Conservation (phyloP, 2,888 invertebrate species). For the Eilema depressum region DNA sequence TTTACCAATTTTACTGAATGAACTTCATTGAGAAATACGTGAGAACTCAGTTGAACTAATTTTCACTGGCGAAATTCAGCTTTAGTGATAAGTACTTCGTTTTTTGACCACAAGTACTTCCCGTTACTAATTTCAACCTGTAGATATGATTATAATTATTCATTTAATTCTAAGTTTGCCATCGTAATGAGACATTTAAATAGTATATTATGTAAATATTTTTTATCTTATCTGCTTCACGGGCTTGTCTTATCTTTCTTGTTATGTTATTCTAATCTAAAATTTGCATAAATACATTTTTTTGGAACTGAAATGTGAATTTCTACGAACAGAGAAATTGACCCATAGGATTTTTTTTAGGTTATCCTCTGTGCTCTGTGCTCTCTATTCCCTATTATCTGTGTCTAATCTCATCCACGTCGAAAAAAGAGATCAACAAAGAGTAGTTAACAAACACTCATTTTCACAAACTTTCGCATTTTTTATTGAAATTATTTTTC, state of each 20-base stretch:
- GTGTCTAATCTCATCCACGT: too few species aligned
- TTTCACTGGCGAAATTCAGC: neutral
- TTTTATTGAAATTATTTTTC: too few species aligned
- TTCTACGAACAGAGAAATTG: neutral
- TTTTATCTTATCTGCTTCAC: slow-evolving; percentile 22
- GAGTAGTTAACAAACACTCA: too few species aligned
- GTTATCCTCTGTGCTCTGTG: too few species aligned
- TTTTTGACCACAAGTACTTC: neutral
- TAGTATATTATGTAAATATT: slow-evolving; percentile 11
- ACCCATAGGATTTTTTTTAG: neutral
- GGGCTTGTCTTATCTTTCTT: neutral
- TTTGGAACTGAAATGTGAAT: neutral
- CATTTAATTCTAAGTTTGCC: neutral
- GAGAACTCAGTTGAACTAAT: neutral
- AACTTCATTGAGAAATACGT: neutral
- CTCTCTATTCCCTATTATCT: too few species aligned
- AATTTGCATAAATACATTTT: neutral
- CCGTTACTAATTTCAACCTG: neutral
- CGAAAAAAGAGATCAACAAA: too few species aligned
- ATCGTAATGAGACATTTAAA: neutral
- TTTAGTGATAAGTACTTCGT: neutral
- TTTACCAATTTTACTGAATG: neutral
- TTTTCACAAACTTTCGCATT: too few species aligned
- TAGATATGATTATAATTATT: neutral
- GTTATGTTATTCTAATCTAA: neutral